Evolutionary conservation across 2,888 invertebrate genomes (phyloP), one percentile per base, ranked within the genome.

Genomic region (Nymphalis c-album): DNA sequence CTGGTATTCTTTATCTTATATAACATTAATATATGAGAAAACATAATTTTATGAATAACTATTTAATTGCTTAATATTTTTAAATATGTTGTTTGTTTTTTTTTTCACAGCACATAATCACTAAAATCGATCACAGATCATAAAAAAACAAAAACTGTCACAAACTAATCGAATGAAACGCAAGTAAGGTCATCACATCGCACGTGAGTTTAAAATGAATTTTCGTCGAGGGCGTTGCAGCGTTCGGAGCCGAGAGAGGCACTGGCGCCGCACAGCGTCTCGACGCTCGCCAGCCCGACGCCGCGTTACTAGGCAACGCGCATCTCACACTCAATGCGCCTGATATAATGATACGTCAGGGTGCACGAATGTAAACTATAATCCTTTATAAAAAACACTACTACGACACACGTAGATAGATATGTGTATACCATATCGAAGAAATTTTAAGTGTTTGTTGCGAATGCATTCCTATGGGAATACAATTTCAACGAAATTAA

Each of bases 181-280:
- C 35, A 31, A 50, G 16, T 26, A 55, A 40, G 10, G 31, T 55
- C 10, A 60, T n/a, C 4, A 18, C 60, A 46, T 60, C 48, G 47
- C 63, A 58, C 69, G 51, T 40, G 46, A 61, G 45, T 61, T 68
- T 68, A 16, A 26, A 50, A n/a, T 48, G 40, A 60, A 63, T 59
- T 48, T 68, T 67, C 40, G 62, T 48, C 55, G 60, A 62, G 63
- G 64, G 68, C 68, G 67, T 57, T 68, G 64, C 55, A 61, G 58
- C 69, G 77, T 81, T 77, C 83, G 83, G 77, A 82, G 82, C 76
- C 83, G 81, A 77, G 84, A 81, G 77, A 76, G 76, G 82, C 77
- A 87, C 86, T 87, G 88, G 85, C 87, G 85, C 78, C 83, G 55
- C 84, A 85, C 88, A 85, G 87, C 88, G 87, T 87, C 90, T 86